phyloP scores from a whole-genome alignment of 2,888 invertebrate species.

The Teleiodes luculella region DNA sequence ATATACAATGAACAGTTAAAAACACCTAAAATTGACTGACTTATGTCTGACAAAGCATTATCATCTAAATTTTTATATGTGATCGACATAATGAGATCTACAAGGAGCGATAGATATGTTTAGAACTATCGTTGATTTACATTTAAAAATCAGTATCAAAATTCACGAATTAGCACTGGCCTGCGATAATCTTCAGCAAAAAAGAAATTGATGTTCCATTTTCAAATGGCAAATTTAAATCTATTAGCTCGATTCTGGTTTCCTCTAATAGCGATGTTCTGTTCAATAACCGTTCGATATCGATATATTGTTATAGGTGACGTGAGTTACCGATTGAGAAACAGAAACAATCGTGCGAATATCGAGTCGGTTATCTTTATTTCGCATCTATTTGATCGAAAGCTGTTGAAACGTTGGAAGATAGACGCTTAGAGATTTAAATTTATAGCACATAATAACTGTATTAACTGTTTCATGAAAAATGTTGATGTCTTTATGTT shows the following conservation, averaged over 20 bases:
- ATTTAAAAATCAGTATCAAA: too few species aligned
- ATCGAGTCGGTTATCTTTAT: constrained; percentile 59
- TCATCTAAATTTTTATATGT: constrained; percentile 39
- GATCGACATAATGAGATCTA: constrained; percentile 37
- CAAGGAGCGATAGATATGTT: too few species aligned
- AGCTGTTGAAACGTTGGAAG: constrained; percentile 39
- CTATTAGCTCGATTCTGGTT: constrained; percentile 42
- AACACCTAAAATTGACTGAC: constrained; percentile 33
- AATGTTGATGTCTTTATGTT: too few species aligned
- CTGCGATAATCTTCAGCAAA: constrained; percentile 22
- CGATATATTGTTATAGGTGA: constrained; percentile 70
- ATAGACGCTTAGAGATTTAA: not conserved
- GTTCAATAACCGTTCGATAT: constrained; percentile 67
- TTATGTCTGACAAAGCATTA: constrained; percentile 43
- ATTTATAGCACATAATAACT: not conserved
- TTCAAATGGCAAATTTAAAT: constrained; percentile 21
- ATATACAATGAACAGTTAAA: constrained; percentile 19
- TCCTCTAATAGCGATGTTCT: constrained; percentile 27
- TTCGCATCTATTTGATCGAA: constrained; percentile 56
- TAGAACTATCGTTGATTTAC: too few species aligned
- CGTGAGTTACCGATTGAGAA: constrained; percentile 70
- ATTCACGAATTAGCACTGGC: too few species aligned
- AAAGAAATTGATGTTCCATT: constrained; percentile 13
- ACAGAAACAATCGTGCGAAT: constrained; percentile 69
- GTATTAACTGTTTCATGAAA: too few species aligned